phyloP scores from a whole-genome alignment of 2,113 vertebrate species.

The Apteryx mantelli region DNA sequence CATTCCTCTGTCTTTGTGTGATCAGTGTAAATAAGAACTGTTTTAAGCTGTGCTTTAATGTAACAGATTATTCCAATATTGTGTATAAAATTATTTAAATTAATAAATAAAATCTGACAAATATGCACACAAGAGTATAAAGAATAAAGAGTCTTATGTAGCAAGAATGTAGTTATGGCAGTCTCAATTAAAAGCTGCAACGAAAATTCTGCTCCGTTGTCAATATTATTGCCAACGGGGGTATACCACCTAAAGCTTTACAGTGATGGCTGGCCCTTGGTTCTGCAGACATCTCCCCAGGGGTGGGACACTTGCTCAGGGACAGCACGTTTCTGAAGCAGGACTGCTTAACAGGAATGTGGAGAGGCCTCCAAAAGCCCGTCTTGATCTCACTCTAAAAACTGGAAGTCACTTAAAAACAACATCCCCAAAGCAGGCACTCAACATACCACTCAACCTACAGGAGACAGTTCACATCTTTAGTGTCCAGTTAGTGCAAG shows the following conservation, averaged over 20 bases:
- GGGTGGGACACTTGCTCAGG: rapidly evolving
- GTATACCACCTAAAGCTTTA: background rate
- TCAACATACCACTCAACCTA: rapidly evolving
- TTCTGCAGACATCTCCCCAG: rapidly evolving
- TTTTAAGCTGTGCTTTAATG: constrained; percentile 57
- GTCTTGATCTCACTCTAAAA: too few species aligned
- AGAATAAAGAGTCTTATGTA: constrained; percentile 71
- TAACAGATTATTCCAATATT: constrained; percentile 50
- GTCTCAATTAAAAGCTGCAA: constrained; percentile 35
- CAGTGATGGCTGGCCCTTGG: background rate
- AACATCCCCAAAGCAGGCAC: background rate
- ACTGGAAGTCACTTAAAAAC: background rate
- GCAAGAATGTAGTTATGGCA: background rate
- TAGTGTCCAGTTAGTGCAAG: background rate
- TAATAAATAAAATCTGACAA: constrained; percentile 60
- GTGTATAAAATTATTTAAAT: constrained; percentile 67
- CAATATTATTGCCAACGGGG: background rate
- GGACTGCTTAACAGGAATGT: background rate
- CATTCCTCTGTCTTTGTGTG: constrained; percentile 54
- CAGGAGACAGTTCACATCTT: background rate
- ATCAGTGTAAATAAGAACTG: constrained; percentile 67
- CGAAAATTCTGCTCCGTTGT: background rate
- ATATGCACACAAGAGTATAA: constrained; percentile 68
- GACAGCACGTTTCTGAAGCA: background rate
- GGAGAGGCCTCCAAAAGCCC: background rate